Evolutionary conservation across 2,888 invertebrate genomes (phyloP).

Genomic region (Cremastinae sp.): DNA sequence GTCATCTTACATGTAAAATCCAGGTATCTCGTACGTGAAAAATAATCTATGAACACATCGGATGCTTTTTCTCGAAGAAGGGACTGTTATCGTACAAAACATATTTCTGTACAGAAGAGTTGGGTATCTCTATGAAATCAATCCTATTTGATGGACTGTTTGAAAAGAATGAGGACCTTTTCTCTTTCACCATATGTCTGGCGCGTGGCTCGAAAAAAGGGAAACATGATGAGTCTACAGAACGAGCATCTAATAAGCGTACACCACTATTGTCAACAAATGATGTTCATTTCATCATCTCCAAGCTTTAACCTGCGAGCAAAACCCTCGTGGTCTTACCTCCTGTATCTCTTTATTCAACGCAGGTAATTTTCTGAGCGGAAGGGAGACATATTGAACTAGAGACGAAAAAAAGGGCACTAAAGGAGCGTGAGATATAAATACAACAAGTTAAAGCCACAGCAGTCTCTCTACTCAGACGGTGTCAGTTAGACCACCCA

Average conservation of each 20-base stretch:
- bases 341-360: conserved; percentile 29
- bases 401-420: conserved; percentile 26
- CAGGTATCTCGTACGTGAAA: conserved; percentile 24
- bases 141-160: conserved; percentile 63
- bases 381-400: conserved; percentile 15
- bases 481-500: conserved; percentile 32
- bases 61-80: conserved; percentile 5
- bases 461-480: conserved; percentile 29
- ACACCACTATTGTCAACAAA: conserved; percentile 35
- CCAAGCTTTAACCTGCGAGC: conserved; percentile 41
- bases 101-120: conserved; percentile 16
- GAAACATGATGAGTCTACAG: conserved; percentile 27
- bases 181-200: conserved; percentile 52
- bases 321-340: conserved; percentile 26
- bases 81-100: conserved; percentile 21
- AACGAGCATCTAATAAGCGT: too few species aligned
- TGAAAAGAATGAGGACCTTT: conserved; percentile 57
- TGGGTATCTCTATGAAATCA: conserved; percentile 36
- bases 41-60: conserved; percentile 15
- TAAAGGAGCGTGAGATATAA: conserved; percentile 16
- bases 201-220: conserved; percentile 62
- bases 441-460: conserved; percentile 29
- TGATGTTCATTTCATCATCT: conserved; percentile 60
- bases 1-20: conserved; percentile 1
- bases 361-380: conserved; percentile 56